Evolutionary conservation across 2,113 vertebrate species (phyloP), one percentile per base, ranked within the genome.

Genomic region (Camelus bactrianus): DNA sequence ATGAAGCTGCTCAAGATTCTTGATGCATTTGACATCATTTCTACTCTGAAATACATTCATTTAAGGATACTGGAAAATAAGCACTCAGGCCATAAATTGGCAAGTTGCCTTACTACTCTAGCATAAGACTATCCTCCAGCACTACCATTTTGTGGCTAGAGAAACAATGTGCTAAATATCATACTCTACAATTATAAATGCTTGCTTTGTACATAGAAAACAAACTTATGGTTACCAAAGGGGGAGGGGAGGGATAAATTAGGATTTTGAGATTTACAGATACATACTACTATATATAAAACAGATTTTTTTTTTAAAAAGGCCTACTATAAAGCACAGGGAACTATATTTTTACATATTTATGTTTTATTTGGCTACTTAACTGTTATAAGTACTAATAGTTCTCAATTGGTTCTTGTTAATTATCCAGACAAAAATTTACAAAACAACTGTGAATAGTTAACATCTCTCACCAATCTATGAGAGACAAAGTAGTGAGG

Each of bases 41-140:
- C 70, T 95, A 83, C 9, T 72, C 20, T n/a, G n/a, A 87, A 93
- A 95, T 75, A 26, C 38, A 91, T 72, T 79, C 52, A 62, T 73
- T 89, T 81, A 65, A 95, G 28, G 89, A 82, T 15, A 85, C 46
- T 30, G 8, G 9, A 64, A 88, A 67, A 83, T 19, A 69, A 64
- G 2, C 6, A 84, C 48, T 90, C 89, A 85, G 32, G 73, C 32
- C 50, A 69, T 58, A 15, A 82, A 52, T 12, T 22, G 42, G 17
- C 32, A 92, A 84, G 79, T 11, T 77, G 48, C 52, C 58, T 85
- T 28, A 26, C 46, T 91, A n/a, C 13, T 46, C 65, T 30, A 62
- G 26, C 30, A 89, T n/a, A 62, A 93, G 58, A 85, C 26, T 46
- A 69, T 54, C 13, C 8, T 46, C 52, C 14, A 58, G 52, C 42